Percentiles rank a stretch among this genome's conserved stretches.
Evolutionary conservation across 1,140 invertebrate species (phyloP).

Genomic region (Lamellibrachia luymesi): DNA sequence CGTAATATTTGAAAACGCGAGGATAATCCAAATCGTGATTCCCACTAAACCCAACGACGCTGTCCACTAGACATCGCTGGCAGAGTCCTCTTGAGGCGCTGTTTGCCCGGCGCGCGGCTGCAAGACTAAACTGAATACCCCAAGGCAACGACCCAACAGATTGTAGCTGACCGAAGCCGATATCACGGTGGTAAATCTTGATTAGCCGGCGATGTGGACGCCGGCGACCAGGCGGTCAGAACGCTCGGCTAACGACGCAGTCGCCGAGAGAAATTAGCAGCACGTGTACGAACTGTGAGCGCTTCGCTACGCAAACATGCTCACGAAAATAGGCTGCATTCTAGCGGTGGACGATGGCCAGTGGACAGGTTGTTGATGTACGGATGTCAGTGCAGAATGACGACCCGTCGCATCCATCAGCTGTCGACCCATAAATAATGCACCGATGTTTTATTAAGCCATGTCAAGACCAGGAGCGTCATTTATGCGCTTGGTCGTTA

Average conservation of each 20-base stretch:
- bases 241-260: neutral
- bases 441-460: neutral
- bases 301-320: neutral
- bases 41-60: neutral
- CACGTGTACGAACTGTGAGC: neutral
- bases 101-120: neutral
- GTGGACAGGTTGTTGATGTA: neutral
- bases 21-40: neutral
- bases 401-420: neutral
- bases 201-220: neutral
- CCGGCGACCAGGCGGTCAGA: neutral
- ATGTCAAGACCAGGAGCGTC: neutral
- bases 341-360: neutral
- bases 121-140: neutral
- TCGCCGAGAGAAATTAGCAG: neutral
- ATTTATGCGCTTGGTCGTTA: neutral
- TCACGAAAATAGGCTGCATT: neutral
- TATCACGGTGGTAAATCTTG: neutral
- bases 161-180: neutral
- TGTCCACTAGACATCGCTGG: neutral
- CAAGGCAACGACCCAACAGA: neutral
- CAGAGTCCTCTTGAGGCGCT: neutral
- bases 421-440: slow-evolving; percentile 4
- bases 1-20: too few relatives aligned
- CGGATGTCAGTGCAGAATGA: neutral